Base-by-base conservation (phyloP, 2,888 invertebrate species). In the Resseliella maxima region DNA sequence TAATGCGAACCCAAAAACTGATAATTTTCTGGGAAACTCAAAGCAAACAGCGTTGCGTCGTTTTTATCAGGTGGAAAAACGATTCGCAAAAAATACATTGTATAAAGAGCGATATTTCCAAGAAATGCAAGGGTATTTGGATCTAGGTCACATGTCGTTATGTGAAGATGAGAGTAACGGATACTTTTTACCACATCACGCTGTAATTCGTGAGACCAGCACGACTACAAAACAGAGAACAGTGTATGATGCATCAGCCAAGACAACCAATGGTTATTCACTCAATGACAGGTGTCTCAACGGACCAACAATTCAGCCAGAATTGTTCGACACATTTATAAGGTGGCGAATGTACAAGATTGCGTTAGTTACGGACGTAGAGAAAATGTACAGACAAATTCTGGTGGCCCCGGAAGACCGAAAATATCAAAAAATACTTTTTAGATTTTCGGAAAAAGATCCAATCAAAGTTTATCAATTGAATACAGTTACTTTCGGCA, bases 401-500 rank as follows among this genome's bases (percentile, higher is more conserved):
- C n/a, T 36, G 8, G 50, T 87, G n/a, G 85, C 87, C 86, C 86
- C 54, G 31, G 85, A 86, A 36, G 86, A 87, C 21, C 64, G 86
- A 86, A 41, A 86, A 36, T 87, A 72, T 83, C 87, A 87, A 24
- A 87, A 86, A 12, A 86, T 88, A 85, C 35, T 87, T n/a, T 88
- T 87, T 87, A 64, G 87, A 86, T 50, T 86, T 21, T 81, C 86
- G 10, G 31, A 59, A n/a, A 72, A 38, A n/a, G 86, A 87, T 15
- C 38, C 45, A 0, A 72, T 88, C 12, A 87, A 86, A 86, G 86
- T 81, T 27, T 88, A 86, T 41, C 72, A 86, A 18, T 31, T 88
- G 1, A 88, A 87, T 18, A 88, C 88, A 0, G 88, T 88, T 0
- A 88, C 88, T 1, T 88, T 87, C 85, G 88, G 88, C 1, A 88